Percentiles rank a stretch among this genome's conserved stretches.
These are phyloP conservation scores for Stegophylla sp. DNA, from an alignment of 2,888 invertebrate genomes.

Conservation along the genomic window DNA sequence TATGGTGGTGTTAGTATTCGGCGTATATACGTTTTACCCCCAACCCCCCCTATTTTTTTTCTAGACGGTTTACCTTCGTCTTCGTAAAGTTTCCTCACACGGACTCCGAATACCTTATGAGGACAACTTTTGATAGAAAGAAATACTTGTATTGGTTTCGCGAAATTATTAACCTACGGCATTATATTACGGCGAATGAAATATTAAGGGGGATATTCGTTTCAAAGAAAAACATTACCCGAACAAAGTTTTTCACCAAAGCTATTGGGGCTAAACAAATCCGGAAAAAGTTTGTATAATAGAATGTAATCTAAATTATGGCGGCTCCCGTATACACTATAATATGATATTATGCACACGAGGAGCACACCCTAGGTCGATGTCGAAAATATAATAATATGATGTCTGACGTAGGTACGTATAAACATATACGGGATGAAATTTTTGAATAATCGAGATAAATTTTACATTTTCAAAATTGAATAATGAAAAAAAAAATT, in stretches of 20 bases:
- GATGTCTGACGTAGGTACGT: no score
- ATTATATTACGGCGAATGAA: conserved; percentile 54
- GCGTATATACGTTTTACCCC: conserved; percentile 38
- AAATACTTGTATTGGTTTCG: conserved; percentile 58
- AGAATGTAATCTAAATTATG: conserved; percentile 58
- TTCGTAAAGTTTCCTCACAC: conserved; percentile 53
- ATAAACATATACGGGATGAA: no score
- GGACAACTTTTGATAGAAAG: conserved; percentile 57
- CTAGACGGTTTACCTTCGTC: conserved; percentile 56
- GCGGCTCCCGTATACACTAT: no score
- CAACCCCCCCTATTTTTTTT: no score
- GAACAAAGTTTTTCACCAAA: conserved; percentile 55
- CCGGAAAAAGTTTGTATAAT: conserved; percentile 56
- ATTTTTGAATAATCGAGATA: no score
- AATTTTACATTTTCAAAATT: no score
- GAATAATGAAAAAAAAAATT: background rate
- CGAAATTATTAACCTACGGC: conserved; percentile 55
- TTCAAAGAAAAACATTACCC: conserved; percentile 57
- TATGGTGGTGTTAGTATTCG: conserved; percentile 56
- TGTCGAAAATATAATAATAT: no score
- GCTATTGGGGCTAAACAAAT: conserved; percentile 56
- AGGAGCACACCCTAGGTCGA: no score
- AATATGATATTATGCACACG: background rate
- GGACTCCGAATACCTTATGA: conserved; percentile 56
- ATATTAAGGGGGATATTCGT: conserved; percentile 57